A percentile compares a stretch with the other conserved stretches of the same genome.
Conservation (phyloP, 2,113 vertebrate genomes). For the Panthera leo region DNA sequence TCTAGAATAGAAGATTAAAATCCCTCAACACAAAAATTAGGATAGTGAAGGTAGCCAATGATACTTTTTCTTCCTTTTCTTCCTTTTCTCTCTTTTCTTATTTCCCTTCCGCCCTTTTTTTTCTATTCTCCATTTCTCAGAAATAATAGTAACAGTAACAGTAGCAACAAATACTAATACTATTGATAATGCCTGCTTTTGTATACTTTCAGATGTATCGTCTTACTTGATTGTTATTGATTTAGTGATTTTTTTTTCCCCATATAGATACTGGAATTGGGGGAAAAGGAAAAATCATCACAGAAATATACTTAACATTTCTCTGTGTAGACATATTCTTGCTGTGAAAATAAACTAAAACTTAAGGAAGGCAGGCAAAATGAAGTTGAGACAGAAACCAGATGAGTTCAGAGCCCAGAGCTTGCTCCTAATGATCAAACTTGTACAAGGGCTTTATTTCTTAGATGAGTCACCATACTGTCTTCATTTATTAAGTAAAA, state of each 20-base stretch:
- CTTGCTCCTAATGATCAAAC: neutral
- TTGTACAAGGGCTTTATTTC: neutral
- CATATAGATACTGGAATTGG: neutral
- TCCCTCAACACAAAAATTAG: neutral
- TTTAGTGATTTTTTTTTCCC: neutral
- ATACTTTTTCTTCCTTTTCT: neutral
- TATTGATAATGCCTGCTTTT: neutral
- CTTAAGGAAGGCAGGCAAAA: neutral
- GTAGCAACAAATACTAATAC: neutral
- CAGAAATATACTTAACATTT: neutral
- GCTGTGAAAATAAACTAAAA: neutral
- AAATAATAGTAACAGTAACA: neutral
- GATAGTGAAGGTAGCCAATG: neutral
- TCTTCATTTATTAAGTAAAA: constrained; percentile 41
- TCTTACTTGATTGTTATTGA: neutral
- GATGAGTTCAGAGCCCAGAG: constrained; percentile 17
- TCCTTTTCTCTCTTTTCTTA: neutral
- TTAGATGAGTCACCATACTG: constrained; percentile 36
- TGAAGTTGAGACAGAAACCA: neutral
- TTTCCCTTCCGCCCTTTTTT: neutral
- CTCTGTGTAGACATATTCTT: neutral
- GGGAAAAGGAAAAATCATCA: neutral
- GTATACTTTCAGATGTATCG: neutral
- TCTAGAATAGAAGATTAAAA: neutral
- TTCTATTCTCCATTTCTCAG: neutral